Conservation (phyloP, 2,797 vertebrate species). For the Mormyrus proboscirostris region DNA sequence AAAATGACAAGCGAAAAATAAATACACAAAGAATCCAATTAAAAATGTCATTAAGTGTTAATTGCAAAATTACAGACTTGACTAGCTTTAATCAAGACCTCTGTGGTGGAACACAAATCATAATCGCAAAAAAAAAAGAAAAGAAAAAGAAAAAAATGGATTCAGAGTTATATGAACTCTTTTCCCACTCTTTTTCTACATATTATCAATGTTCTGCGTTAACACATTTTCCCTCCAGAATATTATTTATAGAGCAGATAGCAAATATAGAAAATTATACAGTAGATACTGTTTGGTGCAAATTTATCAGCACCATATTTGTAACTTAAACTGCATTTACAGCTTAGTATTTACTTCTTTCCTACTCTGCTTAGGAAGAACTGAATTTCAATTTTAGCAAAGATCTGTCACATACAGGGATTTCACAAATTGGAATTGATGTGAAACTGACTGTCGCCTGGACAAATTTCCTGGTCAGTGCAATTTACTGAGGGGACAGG, state of each 20-base stretch:
- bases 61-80: conserved; percentile 44
- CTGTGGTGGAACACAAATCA: conserved; percentile 20
- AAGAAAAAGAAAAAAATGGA: conserved; percentile 15
- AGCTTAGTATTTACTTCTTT: neutral
- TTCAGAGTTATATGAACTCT: neutral
- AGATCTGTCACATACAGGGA: neutral
- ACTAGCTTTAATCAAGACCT: conserved; percentile 54
- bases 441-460: neutral
- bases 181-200: neutral
- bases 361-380: neutral
- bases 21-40: conserved; percentile 50
- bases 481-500: neutral
- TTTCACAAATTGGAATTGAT: neutral
- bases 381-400: neutral
- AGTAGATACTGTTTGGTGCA: neutral
- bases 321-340: neutral
- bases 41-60: conserved; percentile 55
- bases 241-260: neutral
- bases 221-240: neutral
- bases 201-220: neutral
- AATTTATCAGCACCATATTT: neutral
- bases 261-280: neutral
- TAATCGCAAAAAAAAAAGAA: conserved; percentile 5
- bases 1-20: neutral
- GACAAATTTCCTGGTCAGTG: neutral